Base-by-base conservation (phyloP, 1,140 invertebrate species). In the Sinella curviseta region DNA sequence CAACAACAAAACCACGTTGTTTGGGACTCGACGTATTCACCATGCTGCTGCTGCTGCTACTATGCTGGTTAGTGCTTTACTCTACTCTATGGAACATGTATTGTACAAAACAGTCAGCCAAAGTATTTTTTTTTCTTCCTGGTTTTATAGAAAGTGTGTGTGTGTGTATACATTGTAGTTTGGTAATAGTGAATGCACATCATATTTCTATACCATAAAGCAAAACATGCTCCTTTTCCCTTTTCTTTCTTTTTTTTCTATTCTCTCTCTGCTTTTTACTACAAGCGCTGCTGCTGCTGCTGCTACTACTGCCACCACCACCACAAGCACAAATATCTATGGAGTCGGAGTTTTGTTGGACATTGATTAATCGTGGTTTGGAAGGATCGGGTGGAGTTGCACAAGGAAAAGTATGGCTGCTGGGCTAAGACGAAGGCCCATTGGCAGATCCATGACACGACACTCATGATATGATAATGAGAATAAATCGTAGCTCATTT, bases 381-480 rank as follows among this genome's bases (percentile, higher is more conserved):
- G 80, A 79, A 81, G 82, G 81, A 80, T 82, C 80, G 82, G 82
- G 82, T 83, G 82, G 82, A 83, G 82, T 81, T 83, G 81, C 75
- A 80, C 73, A 75, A 36, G 80, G 79, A 83, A 82, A 81, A 81
- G 82, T 77, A 83, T 83, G 82, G 82, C 82, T 81, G 82, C 82
- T 77, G 54, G 70, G 54, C 54, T 65, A 80, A 65, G 74, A 76
- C 75, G 80, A 55, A 78, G 74, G 81, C 78, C 78, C 80, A 81
- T 83, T 81, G 82, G 82, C 82, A 81, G 80, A 81, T 80, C 73
- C 77, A 77, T 80, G 80, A 83, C 82, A 83, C 80, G 82, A 80
- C 82, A 81, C 80, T 83, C 82, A 83, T 83, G 80, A 82, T 80
- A 82, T 83, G 78, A 82, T 83, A 83, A 83, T 83, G 82, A 83